Evolutionary conservation across 2,797 vertebrate species (phyloP).

Genomic region (Oreortyx pictus): DNA sequence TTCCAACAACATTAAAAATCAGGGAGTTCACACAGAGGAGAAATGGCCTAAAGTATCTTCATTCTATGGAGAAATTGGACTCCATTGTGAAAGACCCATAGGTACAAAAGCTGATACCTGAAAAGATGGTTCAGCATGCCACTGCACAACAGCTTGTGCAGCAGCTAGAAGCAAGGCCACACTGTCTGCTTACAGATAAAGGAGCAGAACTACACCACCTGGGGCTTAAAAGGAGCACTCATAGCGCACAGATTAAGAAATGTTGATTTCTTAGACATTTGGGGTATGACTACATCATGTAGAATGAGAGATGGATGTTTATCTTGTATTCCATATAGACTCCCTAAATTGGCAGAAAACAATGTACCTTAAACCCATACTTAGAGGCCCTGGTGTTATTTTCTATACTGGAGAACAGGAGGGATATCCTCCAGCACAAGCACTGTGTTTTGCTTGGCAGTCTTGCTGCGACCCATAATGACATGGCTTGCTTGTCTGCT

Average conservation of each 20-base stretch:
- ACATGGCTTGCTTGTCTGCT: neutral
- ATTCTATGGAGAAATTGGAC: neutral
- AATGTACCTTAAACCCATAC: neutral
- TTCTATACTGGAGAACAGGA: neutral
- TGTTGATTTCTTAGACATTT: neutral
- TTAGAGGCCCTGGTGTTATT: neutral
- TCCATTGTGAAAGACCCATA: neutral
- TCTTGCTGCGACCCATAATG: neutral
- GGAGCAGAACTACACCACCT: neutral
- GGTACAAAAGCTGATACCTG: neutral
- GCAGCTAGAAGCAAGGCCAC: neutral
- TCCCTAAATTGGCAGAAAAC: neutral
- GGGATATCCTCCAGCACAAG: neutral
- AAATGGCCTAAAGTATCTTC: neutral
- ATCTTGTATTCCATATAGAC: neutral
- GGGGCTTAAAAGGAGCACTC: neutral
- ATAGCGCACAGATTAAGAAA: neutral
- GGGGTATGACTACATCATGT: neutral
- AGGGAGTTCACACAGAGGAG: neutral
- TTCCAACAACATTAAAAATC: neutral
- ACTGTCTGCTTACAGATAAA: neutral
- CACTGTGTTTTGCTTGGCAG: neutral
- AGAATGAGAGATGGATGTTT: neutral
- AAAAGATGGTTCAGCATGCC: neutral
- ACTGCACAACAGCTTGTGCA: accelerated